Evolutionary conservation across 2,113 vertebrate genomes (phyloP).

Genomic region (Garra rufa): DNA sequence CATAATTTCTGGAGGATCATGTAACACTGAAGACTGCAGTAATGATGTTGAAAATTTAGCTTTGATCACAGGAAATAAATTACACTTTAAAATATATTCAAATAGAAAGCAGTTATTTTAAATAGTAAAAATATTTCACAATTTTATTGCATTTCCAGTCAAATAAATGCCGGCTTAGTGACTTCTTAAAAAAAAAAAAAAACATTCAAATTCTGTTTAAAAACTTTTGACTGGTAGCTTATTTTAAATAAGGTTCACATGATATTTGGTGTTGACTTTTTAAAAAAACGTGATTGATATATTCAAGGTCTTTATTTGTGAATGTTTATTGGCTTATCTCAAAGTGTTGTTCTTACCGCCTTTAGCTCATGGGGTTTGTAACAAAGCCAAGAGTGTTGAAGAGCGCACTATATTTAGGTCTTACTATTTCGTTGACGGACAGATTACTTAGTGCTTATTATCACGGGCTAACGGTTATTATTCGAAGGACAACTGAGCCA

Average conservation of each 20-base stretch:
- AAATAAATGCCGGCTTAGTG: too few species aligned
- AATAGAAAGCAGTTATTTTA: too few species aligned
- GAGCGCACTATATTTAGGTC: slow-evolving; percentile 5
- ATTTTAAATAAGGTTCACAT: not conserved
- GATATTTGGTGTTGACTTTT: not conserved
- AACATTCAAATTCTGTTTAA: too few species aligned
- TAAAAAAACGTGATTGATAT: not conserved
- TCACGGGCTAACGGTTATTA: slow-evolving; percentile 39
- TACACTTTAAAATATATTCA: too few species aligned
- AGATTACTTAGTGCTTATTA: slow-evolving; percentile 42
- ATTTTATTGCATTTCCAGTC: too few species aligned
- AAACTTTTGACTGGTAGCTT: too few species aligned
- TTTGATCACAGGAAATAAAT: too few species aligned
- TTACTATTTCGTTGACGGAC: slow-evolving; percentile 34
- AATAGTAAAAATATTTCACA: too few species aligned
- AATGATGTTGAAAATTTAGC: too few species aligned
- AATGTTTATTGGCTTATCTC: slow-evolving; percentile 32
- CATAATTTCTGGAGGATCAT: too few species aligned
- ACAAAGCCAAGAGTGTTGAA: slow-evolving; percentile 10
- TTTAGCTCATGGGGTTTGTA: slow-evolving; percentile 16
- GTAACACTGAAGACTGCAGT: too few species aligned
- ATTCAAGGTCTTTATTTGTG: not conserved
- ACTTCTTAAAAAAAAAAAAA: too few species aligned
- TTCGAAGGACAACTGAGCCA: slow-evolving; percentile 5
- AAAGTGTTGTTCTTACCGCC: not conserved